Percentiles rank a stretch among this genome's conserved stretches.
These are phyloP conservation scores for Leptopilina clavipes DNA, from an alignment of 1,140 invertebrate species.

Conservation along the genomic window DNA sequence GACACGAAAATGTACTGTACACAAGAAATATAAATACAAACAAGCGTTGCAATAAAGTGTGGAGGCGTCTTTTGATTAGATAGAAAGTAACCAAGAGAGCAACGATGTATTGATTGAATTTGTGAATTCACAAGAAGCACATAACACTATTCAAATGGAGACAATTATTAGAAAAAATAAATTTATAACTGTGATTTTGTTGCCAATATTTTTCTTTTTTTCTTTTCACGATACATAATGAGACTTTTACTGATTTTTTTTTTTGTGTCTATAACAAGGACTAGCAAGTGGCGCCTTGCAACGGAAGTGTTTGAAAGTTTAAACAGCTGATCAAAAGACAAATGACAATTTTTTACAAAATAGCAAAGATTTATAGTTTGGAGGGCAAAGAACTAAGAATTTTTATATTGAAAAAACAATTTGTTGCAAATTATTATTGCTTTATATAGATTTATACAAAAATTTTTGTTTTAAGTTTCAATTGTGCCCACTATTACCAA, in stretches of 20 bases:
- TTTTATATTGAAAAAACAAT: too few relatives aligned
- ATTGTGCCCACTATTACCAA: too few relatives aligned
- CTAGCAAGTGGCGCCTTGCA: not conserved
- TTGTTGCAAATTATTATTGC: too few relatives aligned
- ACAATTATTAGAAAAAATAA: not conserved
- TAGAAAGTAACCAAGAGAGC: not conserved
- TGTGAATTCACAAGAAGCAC: not conserved
- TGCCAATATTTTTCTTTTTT: slow-evolving; percentile 27
- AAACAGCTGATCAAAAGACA: too few relatives aligned
- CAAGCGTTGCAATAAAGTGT: not conserved
- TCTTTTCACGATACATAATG: not conserved
- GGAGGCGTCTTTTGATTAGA: not conserved
- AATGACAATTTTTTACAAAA: too few relatives aligned
- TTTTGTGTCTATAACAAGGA: not conserved
- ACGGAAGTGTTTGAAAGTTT: too few relatives aligned
- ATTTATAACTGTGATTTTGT: not conserved
- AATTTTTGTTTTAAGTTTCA: too few relatives aligned
- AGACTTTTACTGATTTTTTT: slow-evolving; percentile 9
- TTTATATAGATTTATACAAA: too few relatives aligned
- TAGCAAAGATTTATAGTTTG: too few relatives aligned
- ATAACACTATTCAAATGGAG: not conserved
- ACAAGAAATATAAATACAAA: slow-evolving; percentile 10
- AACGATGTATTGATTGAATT: not conserved
- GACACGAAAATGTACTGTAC: not conserved
- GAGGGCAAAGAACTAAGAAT: too few relatives aligned